These are phyloP conservation scores for Limnephilus marmoratus DNA, from an alignment of 2,888 invertebrate species.

Conservation along the genomic window DNA sequence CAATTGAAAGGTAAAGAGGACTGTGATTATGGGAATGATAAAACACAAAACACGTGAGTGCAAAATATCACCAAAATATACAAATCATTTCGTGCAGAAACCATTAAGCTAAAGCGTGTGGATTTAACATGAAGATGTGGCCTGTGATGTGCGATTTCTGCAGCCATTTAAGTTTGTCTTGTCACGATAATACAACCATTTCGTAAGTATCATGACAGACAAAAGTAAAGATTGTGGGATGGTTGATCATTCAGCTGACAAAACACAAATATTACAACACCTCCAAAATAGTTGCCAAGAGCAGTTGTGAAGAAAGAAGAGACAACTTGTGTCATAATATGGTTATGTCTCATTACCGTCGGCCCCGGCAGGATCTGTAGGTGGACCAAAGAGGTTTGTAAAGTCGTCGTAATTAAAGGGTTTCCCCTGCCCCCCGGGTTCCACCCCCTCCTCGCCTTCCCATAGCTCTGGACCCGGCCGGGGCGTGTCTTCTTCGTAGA, in stretches of 20 bases:
- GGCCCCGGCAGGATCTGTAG: conserved; percentile 51
- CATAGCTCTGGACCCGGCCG: conserved; percentile 72
- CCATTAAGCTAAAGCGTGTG: conserved; percentile 39
- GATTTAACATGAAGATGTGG: conserved; percentile 32
- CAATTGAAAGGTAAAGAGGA: background rate
- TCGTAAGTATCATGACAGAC: conserved; percentile 18
- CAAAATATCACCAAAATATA: conserved; percentile 11
- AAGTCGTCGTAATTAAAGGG: conserved; percentile 73
- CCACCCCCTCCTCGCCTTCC: conserved; percentile 67
- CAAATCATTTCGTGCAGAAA: conserved; percentile 32
- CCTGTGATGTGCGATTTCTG: conserved; percentile 41
- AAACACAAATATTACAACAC: conserved; percentile 53
- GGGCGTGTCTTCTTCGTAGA: conserved; percentile 69
- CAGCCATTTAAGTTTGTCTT: conserved; percentile 38
- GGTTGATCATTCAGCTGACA: conserved; percentile 48
- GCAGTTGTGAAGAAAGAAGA: conserved; percentile 60
- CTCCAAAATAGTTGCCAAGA: conserved; percentile 54
- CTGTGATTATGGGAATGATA: background rate
- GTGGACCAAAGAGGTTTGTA: conserved; percentile 66
- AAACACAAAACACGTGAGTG: background rate
- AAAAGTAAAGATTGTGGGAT: conserved; percentile 35
- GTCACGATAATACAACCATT: conserved; percentile 12
- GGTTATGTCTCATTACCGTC: conserved; percentile 64
- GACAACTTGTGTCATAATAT: conserved; percentile 58
- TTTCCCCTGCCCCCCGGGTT: conserved; percentile 73